Conservation (phyloP, 2,888 invertebrate genomes). For the Timandra comae region DNA sequence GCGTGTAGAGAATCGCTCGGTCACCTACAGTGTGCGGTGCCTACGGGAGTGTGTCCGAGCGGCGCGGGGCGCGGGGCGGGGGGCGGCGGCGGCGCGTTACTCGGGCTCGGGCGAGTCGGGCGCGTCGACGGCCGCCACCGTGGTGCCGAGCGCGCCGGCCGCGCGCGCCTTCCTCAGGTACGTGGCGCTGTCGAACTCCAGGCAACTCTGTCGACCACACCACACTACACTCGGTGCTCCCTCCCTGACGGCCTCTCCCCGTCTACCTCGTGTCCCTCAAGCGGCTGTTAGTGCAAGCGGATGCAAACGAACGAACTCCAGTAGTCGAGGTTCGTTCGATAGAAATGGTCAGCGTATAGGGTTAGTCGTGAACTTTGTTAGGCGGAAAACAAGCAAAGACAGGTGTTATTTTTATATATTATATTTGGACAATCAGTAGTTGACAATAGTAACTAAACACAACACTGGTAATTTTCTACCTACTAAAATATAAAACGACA, state of each 20-base stretch:
- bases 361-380: slow-evolving; percentile 19
- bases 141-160: slow-evolving; percentile 46
- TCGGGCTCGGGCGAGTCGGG: slow-evolving; percentile 72
- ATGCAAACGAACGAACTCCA: slow-evolving; percentile 5
- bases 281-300: slow-evolving; percentile 6
- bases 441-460: slow-evolving; percentile 49
- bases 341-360: slow-evolving; percentile 1
- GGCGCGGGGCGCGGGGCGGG: slow-evolving; percentile 18
- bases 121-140: slow-evolving; percentile 58
- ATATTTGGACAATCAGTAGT: slow-evolving; percentile 56
- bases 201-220: slow-evolving; percentile 61
- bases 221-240: slow-evolving; percentile 4
- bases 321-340: slow-evolving; percentile 8
- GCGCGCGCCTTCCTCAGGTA: slow-evolving; percentile 66
- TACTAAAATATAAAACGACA: slow-evolving; percentile 49
- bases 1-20: neutral
- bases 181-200: slow-evolving; percentile 73
- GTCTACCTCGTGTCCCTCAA: slow-evolving; percentile 1
- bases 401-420: slow-evolving; percentile 42
- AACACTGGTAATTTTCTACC: slow-evolving; percentile 57
- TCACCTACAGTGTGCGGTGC: neutral
- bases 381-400: slow-evolving; percentile 56
- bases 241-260: slow-evolving; percentile 11
- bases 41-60: slow-evolving; percentile 14
- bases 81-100: slow-evolving; percentile 30